Conservation (phyloP, 2,888 invertebrate species). For the Cremastinae sp. region DNA sequence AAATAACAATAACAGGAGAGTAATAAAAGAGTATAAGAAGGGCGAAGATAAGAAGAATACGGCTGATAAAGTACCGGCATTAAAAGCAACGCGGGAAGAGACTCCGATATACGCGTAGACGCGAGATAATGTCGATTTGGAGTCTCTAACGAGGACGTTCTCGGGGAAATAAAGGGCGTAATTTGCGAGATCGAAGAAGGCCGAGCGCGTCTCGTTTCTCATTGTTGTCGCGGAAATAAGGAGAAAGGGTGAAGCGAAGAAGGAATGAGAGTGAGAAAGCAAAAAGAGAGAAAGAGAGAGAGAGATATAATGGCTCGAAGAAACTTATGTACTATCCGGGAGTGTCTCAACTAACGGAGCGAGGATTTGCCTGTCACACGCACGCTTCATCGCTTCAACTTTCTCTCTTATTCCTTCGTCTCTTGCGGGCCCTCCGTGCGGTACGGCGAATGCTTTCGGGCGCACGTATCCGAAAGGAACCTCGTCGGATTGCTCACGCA, state of each 20-base stretch:
- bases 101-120: slow-evolving; percentile 21
- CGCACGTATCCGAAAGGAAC: slow-evolving; percentile 17
- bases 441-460: no score
- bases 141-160: slow-evolving; percentile 36
- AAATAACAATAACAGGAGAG: slow-evolving; percentile 15
- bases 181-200: slow-evolving; percentile 1
- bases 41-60: slow-evolving; percentile 32
- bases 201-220: neutral
- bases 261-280: slow-evolving; percentile 11
- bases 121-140: neutral
- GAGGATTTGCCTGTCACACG: slow-evolving; percentile 59
- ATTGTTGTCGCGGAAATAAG: slow-evolving; percentile 1
- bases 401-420: neutral
- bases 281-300: neutral
- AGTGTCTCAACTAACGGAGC: slow-evolving; percentile 57
- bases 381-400: slow-evolving; percentile 58
- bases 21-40: slow-evolving; percentile 7
- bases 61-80: slow-evolving; percentile 38
- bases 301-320: slow-evolving; percentile 1
- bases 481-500: slow-evolving; percentile 49
- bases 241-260: neutral
- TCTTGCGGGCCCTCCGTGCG: no score
- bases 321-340: slow-evolving; percentile 7
- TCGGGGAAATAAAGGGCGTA: no score
- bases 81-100: slow-evolving; percentile 17